Evolutionary conservation across 2,888 invertebrate species (phyloP).

Genomic region (Eupithecia abbreviata): DNA sequence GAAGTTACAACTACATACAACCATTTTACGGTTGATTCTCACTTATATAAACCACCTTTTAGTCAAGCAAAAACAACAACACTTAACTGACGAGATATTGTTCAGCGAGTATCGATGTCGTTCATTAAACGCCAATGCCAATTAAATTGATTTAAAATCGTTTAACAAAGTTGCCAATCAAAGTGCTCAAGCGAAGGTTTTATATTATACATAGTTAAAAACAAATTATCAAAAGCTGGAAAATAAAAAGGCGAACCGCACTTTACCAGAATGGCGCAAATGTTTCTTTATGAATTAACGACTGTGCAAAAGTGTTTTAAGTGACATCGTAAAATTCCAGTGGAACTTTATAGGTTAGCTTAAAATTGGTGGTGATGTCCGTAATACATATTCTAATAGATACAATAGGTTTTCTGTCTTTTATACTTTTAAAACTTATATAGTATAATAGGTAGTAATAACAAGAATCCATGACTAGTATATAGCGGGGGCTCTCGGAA

Average conservation of each 20-base stretch:
- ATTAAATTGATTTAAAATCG: constrained; percentile 50
- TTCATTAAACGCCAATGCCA: constrained; percentile 48
- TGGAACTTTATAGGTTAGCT: background rate
- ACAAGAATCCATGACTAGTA: background rate
- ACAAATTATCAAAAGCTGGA: background rate
- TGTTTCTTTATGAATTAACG: constrained; percentile 3
- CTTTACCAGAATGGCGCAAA: background rate
- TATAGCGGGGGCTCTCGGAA: background rate
- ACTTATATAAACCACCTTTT: background rate
- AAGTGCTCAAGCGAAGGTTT: constrained; percentile 21
- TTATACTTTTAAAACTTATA: background rate
- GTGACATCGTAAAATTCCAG: constrained; percentile 9
- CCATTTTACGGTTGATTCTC: background rate
- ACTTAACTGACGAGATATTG: constrained; percentile 45
- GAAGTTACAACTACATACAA: background rate
- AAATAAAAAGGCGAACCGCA: constrained; percentile 1
- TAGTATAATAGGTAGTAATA: background rate
- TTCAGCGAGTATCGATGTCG: constrained; percentile 42
- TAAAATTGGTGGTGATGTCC: background rate
- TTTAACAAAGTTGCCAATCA: constrained; percentile 35
- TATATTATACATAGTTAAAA: constrained; percentile 23
- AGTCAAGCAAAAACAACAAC: constrained; percentile 31
- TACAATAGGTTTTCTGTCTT: background rate
- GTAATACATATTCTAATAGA: background rate
- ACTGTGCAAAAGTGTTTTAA: constrained; percentile 7